Conservation (phyloP, 2,797 vertebrate species). For the Mus caroli region DNA sequence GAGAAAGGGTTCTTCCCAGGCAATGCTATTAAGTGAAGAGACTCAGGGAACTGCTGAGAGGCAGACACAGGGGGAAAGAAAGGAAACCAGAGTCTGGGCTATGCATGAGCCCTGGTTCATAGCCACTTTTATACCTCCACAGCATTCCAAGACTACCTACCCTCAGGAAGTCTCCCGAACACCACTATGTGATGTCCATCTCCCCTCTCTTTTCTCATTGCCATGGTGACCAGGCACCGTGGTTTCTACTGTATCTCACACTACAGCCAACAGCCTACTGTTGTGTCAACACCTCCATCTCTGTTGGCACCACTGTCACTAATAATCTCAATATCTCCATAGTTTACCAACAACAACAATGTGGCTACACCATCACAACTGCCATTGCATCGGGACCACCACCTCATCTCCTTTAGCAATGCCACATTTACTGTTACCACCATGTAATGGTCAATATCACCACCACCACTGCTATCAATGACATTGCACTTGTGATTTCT, state of each 20-base stretch:
- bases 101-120: neutral
- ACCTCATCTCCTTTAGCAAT: neutral
- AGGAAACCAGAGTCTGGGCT: neutral
- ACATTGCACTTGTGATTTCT: neutral
- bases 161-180: neutral
- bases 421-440: neutral
- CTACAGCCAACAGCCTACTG: too few species aligned
- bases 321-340: neutral
- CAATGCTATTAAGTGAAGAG: conserved; percentile 74
- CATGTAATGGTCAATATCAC: too few species aligned
- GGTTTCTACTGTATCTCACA: neutral
- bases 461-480: neutral
- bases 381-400: neutral
- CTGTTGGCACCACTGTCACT: neutral
- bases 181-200: neutral
- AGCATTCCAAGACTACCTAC: neutral
- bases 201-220: neutral
- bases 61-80: neutral
- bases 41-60: conserved; percentile 20
- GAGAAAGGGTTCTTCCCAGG: conserved; percentile 76
- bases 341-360: neutral
- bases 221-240: neutral
- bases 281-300: neutral
- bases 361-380: neutral
- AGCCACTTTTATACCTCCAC: neutral